These are phyloP conservation scores for Marisa cornuarietis DNA, from an alignment of 1,140 invertebrate species.

Conservation along the genomic window DNA sequence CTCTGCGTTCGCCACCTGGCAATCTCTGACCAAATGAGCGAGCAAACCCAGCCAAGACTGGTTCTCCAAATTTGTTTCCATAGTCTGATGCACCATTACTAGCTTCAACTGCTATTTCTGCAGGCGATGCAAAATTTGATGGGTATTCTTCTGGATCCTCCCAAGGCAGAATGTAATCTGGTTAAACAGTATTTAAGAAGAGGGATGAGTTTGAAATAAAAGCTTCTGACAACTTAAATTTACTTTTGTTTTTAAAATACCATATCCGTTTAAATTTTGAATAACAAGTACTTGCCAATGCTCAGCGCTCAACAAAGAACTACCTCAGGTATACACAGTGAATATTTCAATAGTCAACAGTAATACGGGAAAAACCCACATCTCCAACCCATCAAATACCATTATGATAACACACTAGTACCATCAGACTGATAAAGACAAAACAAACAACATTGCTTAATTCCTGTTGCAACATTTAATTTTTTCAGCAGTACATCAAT, in stretches of 20 bases:
- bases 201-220: background rate
- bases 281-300: no score
- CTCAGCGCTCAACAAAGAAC: no score
- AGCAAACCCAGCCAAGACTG: constrained; percentile 89
- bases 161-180: constrained; percentile 86
- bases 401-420: no score
- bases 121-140: constrained; percentile 86
- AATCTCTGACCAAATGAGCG: constrained; percentile 87
- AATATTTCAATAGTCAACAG: no score
- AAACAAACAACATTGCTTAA: no score
- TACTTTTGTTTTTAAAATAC: background rate
- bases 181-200: constrained; percentile 9
- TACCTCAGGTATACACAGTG: no score
- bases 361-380: no score
- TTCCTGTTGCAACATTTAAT: no score
- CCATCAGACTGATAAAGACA: no score
- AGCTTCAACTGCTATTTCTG: constrained; percentile 85
- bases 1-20: constrained; percentile 76
- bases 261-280: background rate
- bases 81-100: constrained; percentile 99
- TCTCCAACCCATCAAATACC: no score
- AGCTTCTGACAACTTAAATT: background rate
- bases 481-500: no score
- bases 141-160: constrained; percentile 86
- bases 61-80: constrained; percentile 99